Evolutionary conservation across 2,113 vertebrate species (phyloP), one percentile per base, ranked within the genome.

Genomic region (Taxidea taxus): DNA sequence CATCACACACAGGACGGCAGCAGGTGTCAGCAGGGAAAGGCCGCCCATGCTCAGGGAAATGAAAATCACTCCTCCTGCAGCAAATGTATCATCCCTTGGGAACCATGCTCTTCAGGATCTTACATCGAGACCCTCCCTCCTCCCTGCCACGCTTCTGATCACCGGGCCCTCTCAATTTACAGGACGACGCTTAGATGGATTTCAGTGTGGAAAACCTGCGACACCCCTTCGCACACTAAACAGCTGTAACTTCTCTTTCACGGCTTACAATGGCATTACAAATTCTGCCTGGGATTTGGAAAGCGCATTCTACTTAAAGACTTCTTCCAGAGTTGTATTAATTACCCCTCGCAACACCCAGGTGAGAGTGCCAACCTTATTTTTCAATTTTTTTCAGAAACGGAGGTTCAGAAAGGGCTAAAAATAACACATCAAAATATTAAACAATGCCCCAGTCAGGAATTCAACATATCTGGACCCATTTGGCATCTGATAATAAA

Each of bases 1-100:
- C 9, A 0, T 34, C 7, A 18, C 7, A 2, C 23, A n/a, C 0
- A 11, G 77, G 47, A 10, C 0, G 7, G 10, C 4, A 2, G 25
- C 34, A 7, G 34, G 31, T 27, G 27, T 5, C 29, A 13, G 14
- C 2, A 16, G 10, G 34, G 74, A 56, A 44, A 31, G 72, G 20
- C 2, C 25, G 2, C 21, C 42, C 3, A 20, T 0, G 16, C 27
- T 27, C 23, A 18, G 6, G 66, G 3, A 72, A 56, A 29, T 6
- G 39, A 83, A 44, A 77, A 39, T 11, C 78, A 39, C 21, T 6
- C 14, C 34, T 39, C 56, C 51, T 15, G 3, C 0, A 7, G 78
- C n/a, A 64, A 29, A 18, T 0, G 23, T 3, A 31, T 58, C 64
- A 29, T 21, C 9, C 8, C 18, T 34, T 20, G 72, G 21, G 86